Evolutionary conservation across 2,888 invertebrate genomes (phyloP).

Genomic region (Cyclophora punctaria): DNA sequence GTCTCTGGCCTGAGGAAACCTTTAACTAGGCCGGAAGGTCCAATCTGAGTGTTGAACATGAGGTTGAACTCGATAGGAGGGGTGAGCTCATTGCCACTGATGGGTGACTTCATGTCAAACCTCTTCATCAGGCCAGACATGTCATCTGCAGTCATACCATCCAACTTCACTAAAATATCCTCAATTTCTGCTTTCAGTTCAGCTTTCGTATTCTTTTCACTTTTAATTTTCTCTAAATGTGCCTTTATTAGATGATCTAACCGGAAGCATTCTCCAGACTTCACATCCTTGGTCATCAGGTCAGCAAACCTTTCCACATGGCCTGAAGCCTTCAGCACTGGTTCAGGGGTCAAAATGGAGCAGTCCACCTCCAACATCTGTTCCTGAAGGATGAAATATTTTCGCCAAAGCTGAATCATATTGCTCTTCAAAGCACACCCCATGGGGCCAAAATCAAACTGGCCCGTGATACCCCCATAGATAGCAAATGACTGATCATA

Average conservation of each 20-base stretch:
- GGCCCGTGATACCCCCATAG: slow-evolving; percentile 95
- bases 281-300: slow-evolving; percentile 98
- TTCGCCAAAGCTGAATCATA: slow-evolving; percentile 93
- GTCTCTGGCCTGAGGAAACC: slow-evolving; percentile 98
- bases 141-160: slow-evolving; percentile 93
- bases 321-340: slow-evolving; percentile 97
- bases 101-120: slow-evolving; percentile 95
- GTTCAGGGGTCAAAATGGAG: slow-evolving; percentile 97
- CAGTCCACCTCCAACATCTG: slow-evolving; percentile 99
- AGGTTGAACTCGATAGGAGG: slow-evolving; percentile 99
- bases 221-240: slow-evolving; percentile 87
- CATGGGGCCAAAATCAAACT: slow-evolving; percentile 99
- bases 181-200: slow-evolving; percentile 83
- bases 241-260: slow-evolving; percentile 98
- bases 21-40: slow-evolving; percentile 95
- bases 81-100: slow-evolving; percentile 94
- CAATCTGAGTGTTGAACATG: slow-evolving; percentile 99
- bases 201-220: slow-evolving; percentile 86
- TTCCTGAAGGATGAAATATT: slow-evolving; percentile 96
- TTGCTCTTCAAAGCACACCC: slow-evolving; percentile 98
- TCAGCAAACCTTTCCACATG: slow-evolving; percentile 99
- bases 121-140: slow-evolving; percentile 89
- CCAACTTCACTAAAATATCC: slow-evolving; percentile 87
- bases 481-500: slow-evolving; percentile 99
- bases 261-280: slow-evolving; percentile 97